Base-by-base conservation (phyloP, 2,113 vertebrate species). In the Bujurquina vittata region DNA sequence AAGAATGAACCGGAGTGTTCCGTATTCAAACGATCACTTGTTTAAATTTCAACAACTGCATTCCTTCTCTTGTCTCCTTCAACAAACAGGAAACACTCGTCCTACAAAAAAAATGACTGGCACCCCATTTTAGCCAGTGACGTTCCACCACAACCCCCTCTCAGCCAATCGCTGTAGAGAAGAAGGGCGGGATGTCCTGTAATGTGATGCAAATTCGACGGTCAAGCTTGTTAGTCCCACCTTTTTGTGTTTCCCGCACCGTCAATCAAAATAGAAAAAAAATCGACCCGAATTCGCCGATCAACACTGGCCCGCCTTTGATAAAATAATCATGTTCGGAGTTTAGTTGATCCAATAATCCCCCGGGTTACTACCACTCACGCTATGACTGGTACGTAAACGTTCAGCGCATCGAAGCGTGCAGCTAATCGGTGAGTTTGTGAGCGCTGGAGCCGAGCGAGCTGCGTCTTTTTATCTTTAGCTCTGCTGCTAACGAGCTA, bases 251-350 rank as follows among this genome's bases (percentile, higher is more conserved):
- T 97, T 98, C 97, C 97, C 97, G 97, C 97, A 98, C 97, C 97
- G 98, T 99, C 98, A 98, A 99, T 98, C 98, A 99, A 98, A 98
- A 97, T 97, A 98, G 96, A 94, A 96, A 96, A 95, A 96, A 96
- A 95, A 95, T 95, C 96, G 96, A 97, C 96, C 95, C 95, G 96
- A 97, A 96, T 97, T 97, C 96, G 89, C 95, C 96, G 96, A 96
- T 96, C 96, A 94, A 95, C 93, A 92, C 94, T 95, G 95, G 95
- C 95, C 95, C 95, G 95, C 95, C 95, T 96, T 96, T 95, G 95
- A 96, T 96, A 95, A 96, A 96, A 96, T 94, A 95, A 95, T 95
- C 94, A 96, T 96, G 96, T 95, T 94, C 90, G 94, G 95, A 95
- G 94, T 96, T 95, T 90, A 93, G 92, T 93, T 93, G 92, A 92